Conservation (phyloP, 1,140 invertebrate species). For the Drosophila pseudoananassae region DNA sequence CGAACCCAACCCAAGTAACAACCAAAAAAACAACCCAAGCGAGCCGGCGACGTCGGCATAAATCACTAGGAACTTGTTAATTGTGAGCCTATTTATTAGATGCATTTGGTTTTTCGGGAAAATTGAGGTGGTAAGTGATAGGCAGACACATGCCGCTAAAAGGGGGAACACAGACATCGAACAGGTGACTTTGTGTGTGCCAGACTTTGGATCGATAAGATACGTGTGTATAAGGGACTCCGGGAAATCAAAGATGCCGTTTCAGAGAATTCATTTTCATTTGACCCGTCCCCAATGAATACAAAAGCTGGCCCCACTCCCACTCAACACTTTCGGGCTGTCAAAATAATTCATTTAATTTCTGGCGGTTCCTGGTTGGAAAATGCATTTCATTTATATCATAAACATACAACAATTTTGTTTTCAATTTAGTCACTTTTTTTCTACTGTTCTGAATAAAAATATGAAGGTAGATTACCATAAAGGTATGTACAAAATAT, state of each 20-base stretch:
- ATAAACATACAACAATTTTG: not conserved
- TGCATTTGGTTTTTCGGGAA: constrained; percentile 67
- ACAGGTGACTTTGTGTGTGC: constrained; percentile 56
- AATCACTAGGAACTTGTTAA: constrained; percentile 79
- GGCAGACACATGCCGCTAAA: constrained; percentile 33
- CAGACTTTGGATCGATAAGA: constrained; percentile 37
- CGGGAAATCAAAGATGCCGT: constrained; percentile 36
- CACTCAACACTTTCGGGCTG: constrained; percentile 1
- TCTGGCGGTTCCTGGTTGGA: not conserved
- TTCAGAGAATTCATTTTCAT: constrained; percentile 23
- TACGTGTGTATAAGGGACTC: constrained; percentile 11
- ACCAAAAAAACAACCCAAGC: constrained; percentile 30
- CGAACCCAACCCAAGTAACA: constrained; percentile 18
- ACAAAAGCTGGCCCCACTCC: not conserved
- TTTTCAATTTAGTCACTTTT: not conserved
- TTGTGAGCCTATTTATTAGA: constrained; percentile 78
- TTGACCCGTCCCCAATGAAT: constrained; percentile 4
- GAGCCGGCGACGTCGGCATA: constrained; percentile 65
- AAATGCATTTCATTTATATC: not conserved
- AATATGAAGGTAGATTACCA: not conserved
- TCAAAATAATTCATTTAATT: constrained; percentile 2
- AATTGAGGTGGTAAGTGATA: constrained; percentile 76
- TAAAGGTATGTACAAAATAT: too few relatives aligned
- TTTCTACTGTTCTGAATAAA: not conserved
- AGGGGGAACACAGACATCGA: constrained; percentile 26